A percentile compares a stretch with the other conserved stretches of the same genome.
Evolutionary conservation across 2,113 vertebrate species (phyloP).

Genomic region (Thomomys bottae): DNA sequence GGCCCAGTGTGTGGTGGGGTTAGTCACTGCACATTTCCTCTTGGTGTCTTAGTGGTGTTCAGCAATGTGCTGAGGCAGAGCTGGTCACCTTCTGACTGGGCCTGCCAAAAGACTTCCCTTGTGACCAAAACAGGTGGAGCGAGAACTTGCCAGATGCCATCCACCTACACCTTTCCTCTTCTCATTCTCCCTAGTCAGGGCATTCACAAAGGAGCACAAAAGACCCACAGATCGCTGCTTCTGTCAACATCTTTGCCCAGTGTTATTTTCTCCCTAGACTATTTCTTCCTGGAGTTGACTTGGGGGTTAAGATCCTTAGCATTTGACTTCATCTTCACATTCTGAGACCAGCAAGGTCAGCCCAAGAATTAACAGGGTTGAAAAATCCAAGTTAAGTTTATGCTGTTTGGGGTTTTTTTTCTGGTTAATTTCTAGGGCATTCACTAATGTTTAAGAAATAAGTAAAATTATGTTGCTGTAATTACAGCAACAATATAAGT

Average conservation of each 20-base stretch:
- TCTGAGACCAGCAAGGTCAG: neutral
- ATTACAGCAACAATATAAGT: neutral
- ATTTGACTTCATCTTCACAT: conserved; percentile 10
- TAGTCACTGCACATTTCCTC: conserved; percentile 78
- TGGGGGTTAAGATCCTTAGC: neutral
- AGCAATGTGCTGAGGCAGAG: conserved; percentile 55
- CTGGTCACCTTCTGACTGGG: neutral
- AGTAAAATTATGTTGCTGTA: conserved; percentile 19
- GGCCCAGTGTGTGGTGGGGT: conserved; percentile 55
- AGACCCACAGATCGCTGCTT: neutral
- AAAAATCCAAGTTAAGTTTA: neutral
- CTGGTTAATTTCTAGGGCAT: neutral
- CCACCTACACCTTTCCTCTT: neutral
- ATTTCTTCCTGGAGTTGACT: conserved; percentile 12
- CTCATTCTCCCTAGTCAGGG: neutral
- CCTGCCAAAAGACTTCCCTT: conserved; percentile 28
- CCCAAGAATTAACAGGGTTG: conserved; percentile 1
- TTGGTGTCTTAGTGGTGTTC: conserved; percentile 34
- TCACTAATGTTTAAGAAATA: neutral
- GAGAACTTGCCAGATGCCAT: neutral
- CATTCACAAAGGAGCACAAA: neutral
- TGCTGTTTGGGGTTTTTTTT: neutral
- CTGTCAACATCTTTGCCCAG: conserved; percentile 23
- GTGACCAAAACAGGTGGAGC: neutral
- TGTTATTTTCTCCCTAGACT: conserved; percentile 29